Percentiles rank a stretch among this genome's conserved stretches.
Conservation (phyloP, 2,888 invertebrate species). For the Drosophila antonietae region DNA sequence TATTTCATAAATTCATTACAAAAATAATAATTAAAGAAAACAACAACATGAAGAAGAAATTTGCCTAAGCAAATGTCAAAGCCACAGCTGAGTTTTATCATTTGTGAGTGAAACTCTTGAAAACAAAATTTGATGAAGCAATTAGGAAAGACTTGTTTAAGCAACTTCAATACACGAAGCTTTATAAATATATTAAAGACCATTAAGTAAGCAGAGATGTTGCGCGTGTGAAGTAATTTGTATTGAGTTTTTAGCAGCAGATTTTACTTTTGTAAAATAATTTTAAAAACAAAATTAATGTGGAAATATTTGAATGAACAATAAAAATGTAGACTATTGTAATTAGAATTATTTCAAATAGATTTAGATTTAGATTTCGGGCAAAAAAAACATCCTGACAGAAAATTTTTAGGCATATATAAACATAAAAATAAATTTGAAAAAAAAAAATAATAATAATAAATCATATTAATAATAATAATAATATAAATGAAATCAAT, state of each 20-base stretch:
- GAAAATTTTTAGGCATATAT: no score
- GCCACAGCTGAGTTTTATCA: constrained; percentile 1
- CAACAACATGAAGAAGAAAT: constrained; percentile 13
- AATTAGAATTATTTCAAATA: no score
- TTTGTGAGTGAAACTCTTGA: constrained; percentile 1
- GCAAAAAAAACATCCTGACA: no score
- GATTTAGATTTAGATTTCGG: no score
- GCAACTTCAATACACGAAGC: background rate
- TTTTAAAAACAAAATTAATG: background rate
- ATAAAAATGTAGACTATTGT: no score
- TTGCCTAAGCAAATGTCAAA: constrained; percentile 15
- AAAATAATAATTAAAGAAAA: constrained; percentile 26
- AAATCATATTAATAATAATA: no score
- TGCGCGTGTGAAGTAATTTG: background rate
- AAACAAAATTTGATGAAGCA: constrained; percentile 7
- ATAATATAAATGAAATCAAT: no score
- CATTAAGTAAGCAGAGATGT: background rate
- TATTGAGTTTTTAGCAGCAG: background rate
- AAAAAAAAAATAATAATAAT: no score
- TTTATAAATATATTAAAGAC: background rate
- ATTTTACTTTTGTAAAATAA: background rate
- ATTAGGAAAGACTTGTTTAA: constrained; percentile 21
- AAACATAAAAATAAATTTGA: no score
- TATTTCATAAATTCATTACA: constrained; percentile 30
- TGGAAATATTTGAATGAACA: background rate